Percentiles rank a stretch among this genome's conserved stretches.
phyloP scores from a whole-genome alignment of 2,113 vertebrate species.

The Rhinoderma darwinii region DNA sequence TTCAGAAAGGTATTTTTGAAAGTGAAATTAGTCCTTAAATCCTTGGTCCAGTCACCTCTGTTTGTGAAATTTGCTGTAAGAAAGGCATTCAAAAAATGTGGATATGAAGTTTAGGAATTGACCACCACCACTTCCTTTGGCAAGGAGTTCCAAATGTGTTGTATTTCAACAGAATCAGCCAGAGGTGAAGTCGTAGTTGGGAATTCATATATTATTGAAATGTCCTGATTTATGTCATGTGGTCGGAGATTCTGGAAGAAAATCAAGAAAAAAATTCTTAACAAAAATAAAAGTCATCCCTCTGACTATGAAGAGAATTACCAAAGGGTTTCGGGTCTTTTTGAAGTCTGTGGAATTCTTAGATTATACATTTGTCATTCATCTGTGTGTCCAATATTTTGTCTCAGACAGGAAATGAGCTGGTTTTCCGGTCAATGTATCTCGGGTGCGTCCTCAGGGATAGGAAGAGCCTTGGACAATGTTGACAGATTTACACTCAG shows the following conservation, averaged over 20 bases:
- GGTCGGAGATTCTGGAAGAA: not conserved
- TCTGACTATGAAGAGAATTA: not conserved
- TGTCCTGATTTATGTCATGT: not conserved
- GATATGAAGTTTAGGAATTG: not conserved
- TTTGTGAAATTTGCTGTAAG: not conserved
- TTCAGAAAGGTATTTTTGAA: no score
- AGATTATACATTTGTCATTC: not conserved
- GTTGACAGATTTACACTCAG: not conserved
- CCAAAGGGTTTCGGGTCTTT: not conserved
- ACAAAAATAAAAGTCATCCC: not conserved
- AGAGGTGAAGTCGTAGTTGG: not conserved
- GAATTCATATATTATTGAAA: no score
- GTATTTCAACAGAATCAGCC: not conserved
- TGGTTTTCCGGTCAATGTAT: not conserved
- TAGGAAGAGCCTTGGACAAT: not conserved
- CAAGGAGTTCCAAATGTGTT: not conserved
- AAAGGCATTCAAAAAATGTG: not conserved
- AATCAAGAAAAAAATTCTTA: not conserved
- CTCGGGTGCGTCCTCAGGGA: not conserved
- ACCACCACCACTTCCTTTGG: not conserved
- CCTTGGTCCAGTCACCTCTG: not conserved
- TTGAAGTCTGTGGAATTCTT: not conserved
- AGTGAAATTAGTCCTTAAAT: not conserved
- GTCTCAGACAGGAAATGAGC: slow-evolving; percentile 23
- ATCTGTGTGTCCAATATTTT: not conserved